These are phyloP conservation scores for Acipenser oxyrinchus DNA, from an alignment of 2,797 vertebrate genomes.

Conservation along the genomic window DNA sequence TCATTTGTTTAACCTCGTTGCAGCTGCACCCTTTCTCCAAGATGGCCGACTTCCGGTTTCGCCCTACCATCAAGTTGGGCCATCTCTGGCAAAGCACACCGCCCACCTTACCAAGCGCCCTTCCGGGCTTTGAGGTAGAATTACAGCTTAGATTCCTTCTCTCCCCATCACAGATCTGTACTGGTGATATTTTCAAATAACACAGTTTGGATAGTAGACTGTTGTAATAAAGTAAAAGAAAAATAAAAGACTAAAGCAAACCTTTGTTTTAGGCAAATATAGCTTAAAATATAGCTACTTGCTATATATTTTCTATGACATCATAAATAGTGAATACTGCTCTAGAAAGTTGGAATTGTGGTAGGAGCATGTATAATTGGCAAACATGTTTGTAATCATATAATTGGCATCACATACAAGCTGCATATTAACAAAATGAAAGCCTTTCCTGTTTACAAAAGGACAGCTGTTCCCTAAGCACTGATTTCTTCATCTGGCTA, in stretches of 20 bases:
- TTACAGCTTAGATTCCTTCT: no score
- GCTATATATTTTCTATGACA: neutral
- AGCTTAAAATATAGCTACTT: no score
- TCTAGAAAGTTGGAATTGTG: constrained; percentile 19
- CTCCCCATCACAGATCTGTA: no score
- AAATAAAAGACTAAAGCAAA: neutral
- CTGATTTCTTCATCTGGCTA: constrained; percentile 31
- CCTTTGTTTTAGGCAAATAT: neutral
- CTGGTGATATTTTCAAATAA: no score
- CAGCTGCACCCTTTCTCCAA: no score
- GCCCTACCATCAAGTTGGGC: no score
- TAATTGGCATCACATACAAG: constrained; percentile 41
- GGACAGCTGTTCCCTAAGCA: constrained; percentile 32
- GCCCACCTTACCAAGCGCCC: no score
- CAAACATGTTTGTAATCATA: constrained; percentile 35
- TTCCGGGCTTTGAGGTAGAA: no score
- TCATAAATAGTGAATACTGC: neutral
- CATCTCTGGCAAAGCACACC: no score
- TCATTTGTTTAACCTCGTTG: no score
- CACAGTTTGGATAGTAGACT: no score
- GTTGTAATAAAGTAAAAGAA: neutral
- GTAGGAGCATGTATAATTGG: constrained; percentile 24
- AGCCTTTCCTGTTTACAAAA: constrained; percentile 32
- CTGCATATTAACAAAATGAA: constrained; percentile 33
- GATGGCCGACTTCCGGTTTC: no score